phyloP scores from a whole-genome alignment of 2,888 invertebrate genomes.

The Andrena trimmerana region DNA sequence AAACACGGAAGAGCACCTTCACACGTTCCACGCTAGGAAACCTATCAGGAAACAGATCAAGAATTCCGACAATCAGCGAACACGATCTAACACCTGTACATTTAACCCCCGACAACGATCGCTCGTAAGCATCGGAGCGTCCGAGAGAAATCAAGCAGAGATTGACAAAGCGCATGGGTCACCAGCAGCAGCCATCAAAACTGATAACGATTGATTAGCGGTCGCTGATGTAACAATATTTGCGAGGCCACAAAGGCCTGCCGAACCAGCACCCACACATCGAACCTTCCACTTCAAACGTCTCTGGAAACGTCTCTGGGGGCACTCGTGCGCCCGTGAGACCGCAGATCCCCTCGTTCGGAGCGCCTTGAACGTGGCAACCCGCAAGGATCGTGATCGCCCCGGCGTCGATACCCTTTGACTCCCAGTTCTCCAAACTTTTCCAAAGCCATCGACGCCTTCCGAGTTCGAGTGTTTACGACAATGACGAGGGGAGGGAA shows the following conservation, averaged over 20 bases:
- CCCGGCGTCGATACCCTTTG: conserved; percentile 44
- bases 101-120: too few relatives aligned
- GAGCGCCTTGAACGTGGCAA: not conserved
- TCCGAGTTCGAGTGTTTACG: conserved; percentile 39
- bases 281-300: not conserved
- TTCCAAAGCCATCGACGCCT: conserved; percentile 37
- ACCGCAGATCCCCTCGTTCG: too few relatives aligned
- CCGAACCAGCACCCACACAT: not conserved
- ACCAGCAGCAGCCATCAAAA: not conserved
- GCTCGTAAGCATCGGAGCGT: too few relatives aligned
- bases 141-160: too few relatives aligned
- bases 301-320: too few relatives aligned
- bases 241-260: not conserved
- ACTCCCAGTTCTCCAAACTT: conserved; percentile 32
- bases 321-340: too few relatives aligned
- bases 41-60: too few relatives aligned
- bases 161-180: conserved; percentile 2
- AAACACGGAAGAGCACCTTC: too few relatives aligned
- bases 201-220: conserved; percentile 26
- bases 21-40: too few relatives aligned
- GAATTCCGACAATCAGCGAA: too few relatives aligned
- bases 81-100: too few relatives aligned
- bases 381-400: conserved; percentile 24
- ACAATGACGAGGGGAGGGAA: not conserved
- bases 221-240: conserved; percentile 16